Base-by-base conservation (phyloP, 1,140 invertebrate genomes). In the Drosophila lini region DNA sequence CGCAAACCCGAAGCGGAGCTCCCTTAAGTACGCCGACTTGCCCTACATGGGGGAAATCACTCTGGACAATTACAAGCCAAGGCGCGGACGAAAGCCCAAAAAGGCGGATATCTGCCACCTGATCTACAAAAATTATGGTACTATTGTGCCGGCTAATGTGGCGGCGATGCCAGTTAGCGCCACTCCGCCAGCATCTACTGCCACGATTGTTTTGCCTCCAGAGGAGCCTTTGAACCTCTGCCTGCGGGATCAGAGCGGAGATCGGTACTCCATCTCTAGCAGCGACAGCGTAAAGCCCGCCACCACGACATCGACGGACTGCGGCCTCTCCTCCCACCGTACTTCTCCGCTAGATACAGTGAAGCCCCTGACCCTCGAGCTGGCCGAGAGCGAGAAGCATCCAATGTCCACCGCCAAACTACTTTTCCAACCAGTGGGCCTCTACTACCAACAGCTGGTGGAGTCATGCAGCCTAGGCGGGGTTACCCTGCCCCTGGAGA, bases 21-120 rank as follows among this genome's bases (percentile, higher is more conserved):
- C 94, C 13, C 92, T 96, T 61, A 96, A 96, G 53, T 97, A 96
- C 78, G 94, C 96, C n/a, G 96, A 97, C 81, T 92, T 97, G 5
- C 97, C 97, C 0, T 97, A 97, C 91, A 97, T 97, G 96, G 97
- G 97, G 3, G 97, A 97, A 85, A 97, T 97, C 93, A 97, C 96
- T 0, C 90, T 97, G 61, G 96, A 97, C 88, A 97, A 97, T 91
- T 96, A 95, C 11, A 96, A 97, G 79, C 97, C 97, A 0, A 92
- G 97, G 34, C 94, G 97, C 69, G 97, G 97, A 0, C 93, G 97
- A 11, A 98, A 98, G 77, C 97, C 97, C 1, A 97, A 97, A 80
- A 97, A 97, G 82, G 96, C 96, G 0, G 97, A 98, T 84, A 97
- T 97, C 68, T 97, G 97, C 76, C 97, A 97, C 81, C 92, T 98